Base-by-base conservation (phyloP, 2,797 vertebrate species). In the Lagorchestes hirsutus region DNA sequence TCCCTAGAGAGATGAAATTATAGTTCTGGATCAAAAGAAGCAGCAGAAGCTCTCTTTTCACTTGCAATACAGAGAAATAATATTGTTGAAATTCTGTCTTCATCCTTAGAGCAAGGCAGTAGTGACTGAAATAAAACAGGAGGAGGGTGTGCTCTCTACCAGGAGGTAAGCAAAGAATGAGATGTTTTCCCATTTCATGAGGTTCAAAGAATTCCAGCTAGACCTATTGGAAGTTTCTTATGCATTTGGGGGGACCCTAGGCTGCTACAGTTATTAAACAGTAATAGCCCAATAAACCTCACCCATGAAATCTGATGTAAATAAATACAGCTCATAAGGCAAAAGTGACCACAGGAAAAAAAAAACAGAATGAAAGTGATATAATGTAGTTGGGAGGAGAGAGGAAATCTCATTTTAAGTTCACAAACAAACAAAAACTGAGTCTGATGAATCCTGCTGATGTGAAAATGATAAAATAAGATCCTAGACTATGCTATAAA, bases 141-240 rank as follows among this genome's bases (percentile, higher is more conserved):
- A 93, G 90, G 29, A 54, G 50, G 56, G 56, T 31, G n/a, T 46
- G 56, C 87, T 67, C 57, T 92, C 54, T 82, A 74, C 34, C 31
- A 93, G 12, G 58, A 31, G 90, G 18, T 40, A 3, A 55, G 29
- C 29, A 55, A 27, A 58, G 52, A 90, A 10, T 90, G 40, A n/a
- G 6, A 74, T 92, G 28, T 91, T 56, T 91, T 93, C 55, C 13
- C 55, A 94, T 90, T 97, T 96, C 54, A 54, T 95, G 93, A 94
- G 16, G 18, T 28, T 93, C 13, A 82, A 40, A 46, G 90, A 91
- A 82, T 97, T 96, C 28, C 34, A 92, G 24, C 92, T 16, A 56
- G 55, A 0, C n/a, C 92, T 14, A 8, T n/a, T 96, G n/a, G 55
- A 91, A 94, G 40, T 93, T 92, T 50, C 27, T 29, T 54, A 55